Evolutionary conservation across 2,888 invertebrate species (phyloP).

Genomic region (Ectemnius cavifrons): DNA sequence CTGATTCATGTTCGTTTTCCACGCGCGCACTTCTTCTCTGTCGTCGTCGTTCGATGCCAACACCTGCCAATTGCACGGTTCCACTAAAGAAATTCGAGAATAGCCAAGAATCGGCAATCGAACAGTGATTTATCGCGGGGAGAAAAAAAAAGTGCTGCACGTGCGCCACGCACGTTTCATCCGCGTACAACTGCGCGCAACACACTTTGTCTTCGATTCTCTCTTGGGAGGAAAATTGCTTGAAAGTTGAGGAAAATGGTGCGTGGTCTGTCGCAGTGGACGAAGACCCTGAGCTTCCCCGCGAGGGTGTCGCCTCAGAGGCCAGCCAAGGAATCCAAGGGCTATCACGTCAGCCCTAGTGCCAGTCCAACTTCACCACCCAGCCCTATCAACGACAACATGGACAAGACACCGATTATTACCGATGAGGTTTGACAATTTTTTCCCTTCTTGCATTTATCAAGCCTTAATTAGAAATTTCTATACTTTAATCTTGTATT

Average conservation of each 20-base stretch:
- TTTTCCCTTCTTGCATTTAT: conserved; percentile 1
- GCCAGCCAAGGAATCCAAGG: conserved; percentile 84
- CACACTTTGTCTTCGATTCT: too few relatives aligned
- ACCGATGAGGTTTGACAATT: conserved; percentile 71
- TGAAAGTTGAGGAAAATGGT: conserved; percentile 82
- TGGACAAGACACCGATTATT: conserved; percentile 74
- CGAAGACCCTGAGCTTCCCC: conserved; percentile 93
- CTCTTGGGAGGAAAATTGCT: not conserved
- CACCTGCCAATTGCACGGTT: too few relatives aligned
- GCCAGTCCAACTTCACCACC: conserved; percentile 77
- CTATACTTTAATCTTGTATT: not conserved
- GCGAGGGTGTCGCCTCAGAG: conserved; percentile 91
- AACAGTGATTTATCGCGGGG: not conserved
- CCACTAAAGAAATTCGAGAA: not conserved
- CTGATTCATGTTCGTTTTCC: too few relatives aligned
- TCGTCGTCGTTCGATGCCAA: too few relatives aligned
- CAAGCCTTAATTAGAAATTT: not conserved
- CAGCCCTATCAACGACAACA: conserved; percentile 72
- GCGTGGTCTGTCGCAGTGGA: conserved; percentile 93
- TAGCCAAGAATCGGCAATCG: not conserved
- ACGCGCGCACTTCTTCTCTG: too few relatives aligned
- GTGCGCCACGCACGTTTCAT: not conserved
- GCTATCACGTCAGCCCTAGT: conserved; percentile 78
- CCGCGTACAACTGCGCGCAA: too few relatives aligned
- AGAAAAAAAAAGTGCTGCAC: not conserved